Conservation (phyloP, 2,797 vertebrate genomes). For the Ciconia nigra region DNA sequence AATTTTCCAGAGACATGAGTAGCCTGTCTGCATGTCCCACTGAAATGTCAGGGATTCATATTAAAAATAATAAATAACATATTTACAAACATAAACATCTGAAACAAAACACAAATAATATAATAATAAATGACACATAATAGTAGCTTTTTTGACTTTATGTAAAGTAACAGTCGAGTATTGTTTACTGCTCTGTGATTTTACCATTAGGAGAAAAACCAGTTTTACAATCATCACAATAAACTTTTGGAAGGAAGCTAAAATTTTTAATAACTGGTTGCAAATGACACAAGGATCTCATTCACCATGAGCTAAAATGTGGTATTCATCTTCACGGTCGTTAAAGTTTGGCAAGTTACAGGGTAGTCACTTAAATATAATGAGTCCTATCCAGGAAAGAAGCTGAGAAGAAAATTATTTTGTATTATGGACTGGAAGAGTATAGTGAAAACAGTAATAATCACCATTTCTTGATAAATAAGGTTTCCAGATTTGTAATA, state of each 20-base stretch:
- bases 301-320: neutral
- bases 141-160: neutral
- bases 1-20: neutral
- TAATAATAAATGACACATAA: neutral
- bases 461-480: neutral
- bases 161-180: neutral
- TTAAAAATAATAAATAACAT: slow-evolving; percentile 38
- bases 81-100: neutral
- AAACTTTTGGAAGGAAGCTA: neutral
- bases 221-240: neutral
- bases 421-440: neutral
- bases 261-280: neutral
- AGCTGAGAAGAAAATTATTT: neutral
- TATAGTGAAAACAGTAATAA: neutral
- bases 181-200: slow-evolving; percentile 15
- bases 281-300: neutral
- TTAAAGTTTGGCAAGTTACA: neutral
- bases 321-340: neutral
- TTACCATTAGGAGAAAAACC: neutral
- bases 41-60: slow-evolving; percentile 23
- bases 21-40: neutral
- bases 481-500: neutral
- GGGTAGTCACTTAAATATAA: neutral
- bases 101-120: slow-evolving; percentile 11
- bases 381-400: neutral